Percentiles rank a stretch among this genome's conserved stretches.
These are phyloP conservation scores for Phylloscopus trochiloides DNA, from an alignment of 2,113 vertebrate genomes.

Conservation along the genomic window DNA sequence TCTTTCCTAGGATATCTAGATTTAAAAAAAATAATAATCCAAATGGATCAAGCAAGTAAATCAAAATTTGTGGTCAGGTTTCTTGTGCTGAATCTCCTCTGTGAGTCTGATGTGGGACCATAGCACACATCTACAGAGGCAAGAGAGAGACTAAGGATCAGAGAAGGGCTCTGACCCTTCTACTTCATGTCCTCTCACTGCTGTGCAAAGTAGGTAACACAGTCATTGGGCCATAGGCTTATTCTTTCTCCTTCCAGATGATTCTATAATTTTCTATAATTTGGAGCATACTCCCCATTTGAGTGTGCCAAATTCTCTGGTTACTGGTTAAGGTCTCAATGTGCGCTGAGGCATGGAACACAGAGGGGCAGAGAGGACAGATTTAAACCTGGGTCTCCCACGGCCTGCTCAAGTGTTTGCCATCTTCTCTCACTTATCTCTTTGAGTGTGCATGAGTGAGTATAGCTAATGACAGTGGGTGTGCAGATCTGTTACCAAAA, in stretches of 20 bases:
- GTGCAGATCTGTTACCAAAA: neutral
- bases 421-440: neutral
- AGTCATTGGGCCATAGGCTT: neutral
- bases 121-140: neutral
- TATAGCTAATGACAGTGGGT: neutral
- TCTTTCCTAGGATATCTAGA: neutral
- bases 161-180: neutral
- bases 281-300: neutral
- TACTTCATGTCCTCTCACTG: neutral
- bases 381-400: neutral
- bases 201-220: neutral
- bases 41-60: neutral
- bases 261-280: neutral
- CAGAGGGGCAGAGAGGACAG: neutral
- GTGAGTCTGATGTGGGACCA: neutral
- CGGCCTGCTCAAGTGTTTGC: neutral
- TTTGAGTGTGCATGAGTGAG: neutral
- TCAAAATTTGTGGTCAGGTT: neutral
- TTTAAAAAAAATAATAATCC: neutral
- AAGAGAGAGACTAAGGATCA: neutral
- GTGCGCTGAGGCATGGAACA: neutral
- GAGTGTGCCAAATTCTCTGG: neutral
- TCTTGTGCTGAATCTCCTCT: neutral
- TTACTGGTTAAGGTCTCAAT: neutral
- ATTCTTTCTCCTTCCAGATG: neutral